phyloP scores from a whole-genome alignment of 37 sponge, comb jelly and placozoan species.

The Bolinopsis microptera region DNA sequence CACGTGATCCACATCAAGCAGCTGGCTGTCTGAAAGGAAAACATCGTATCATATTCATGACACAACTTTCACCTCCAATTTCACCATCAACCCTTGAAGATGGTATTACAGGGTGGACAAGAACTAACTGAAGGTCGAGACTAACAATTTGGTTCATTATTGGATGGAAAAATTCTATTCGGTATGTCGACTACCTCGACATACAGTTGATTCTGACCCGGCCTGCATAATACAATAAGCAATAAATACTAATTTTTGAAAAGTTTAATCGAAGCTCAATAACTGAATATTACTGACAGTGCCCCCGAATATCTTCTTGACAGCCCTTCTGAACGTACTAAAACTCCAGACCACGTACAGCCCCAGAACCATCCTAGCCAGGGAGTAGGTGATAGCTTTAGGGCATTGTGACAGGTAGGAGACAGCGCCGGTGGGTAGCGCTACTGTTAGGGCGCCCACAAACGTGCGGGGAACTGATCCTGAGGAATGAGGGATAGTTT shows the following conservation, averaged over 20 bases:
- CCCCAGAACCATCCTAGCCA: slow-evolving; percentile 79
- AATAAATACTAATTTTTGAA: no score
- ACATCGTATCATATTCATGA: background rate
- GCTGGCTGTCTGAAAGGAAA: slow-evolving; percentile 43
- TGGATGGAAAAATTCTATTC: no score
- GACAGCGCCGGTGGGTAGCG: slow-evolving; percentile 26
- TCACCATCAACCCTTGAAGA: background rate
- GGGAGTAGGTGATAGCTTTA: slow-evolving; percentile 21
- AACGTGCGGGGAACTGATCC: background rate
- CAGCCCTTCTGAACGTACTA: slow-evolving; percentile 71
- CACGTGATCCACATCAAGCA: slow-evolving; percentile 73
- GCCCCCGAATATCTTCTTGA: slow-evolving; percentile 70
- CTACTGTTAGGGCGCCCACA: slow-evolving; percentile 64
- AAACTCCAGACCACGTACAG: slow-evolving; percentile 73
- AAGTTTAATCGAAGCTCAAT: no score
- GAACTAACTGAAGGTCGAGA: no score
- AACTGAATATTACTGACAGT: no score
- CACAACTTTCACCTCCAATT: background rate
- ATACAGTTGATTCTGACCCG: no score
- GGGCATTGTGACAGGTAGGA: slow-evolving; percentile 46
- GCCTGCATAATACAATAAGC: no score
- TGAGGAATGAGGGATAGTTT: background rate
- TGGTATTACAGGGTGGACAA: background rate
- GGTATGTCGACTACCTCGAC: no score
- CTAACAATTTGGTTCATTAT: no score